Evolutionary conservation across 2,113 vertebrate genomes (phyloP), one percentile per base, ranked within the genome.

Genomic region (Orcinus orca): DNA sequence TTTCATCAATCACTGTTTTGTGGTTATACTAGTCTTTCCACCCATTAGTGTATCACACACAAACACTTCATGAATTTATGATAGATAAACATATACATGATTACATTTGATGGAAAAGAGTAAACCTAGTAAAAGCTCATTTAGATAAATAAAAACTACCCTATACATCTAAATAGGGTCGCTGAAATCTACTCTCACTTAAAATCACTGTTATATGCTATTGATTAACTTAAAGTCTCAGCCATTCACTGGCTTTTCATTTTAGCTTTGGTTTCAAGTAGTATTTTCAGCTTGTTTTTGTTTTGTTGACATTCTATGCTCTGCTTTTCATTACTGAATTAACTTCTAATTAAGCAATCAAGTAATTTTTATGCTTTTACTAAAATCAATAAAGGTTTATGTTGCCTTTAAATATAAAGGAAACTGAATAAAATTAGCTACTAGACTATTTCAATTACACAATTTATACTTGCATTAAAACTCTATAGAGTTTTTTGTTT

Each of bases 301-400:
- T 47, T 89, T 87, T 80, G 25, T 25, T 80, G 41, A 58, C 23
- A 58, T 92, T 47, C 41, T 83, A 6, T 31, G 26, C 44, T 88
- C 15, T 86, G 41, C 14, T 79, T 93, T 93, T 91, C 70, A 90
- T 65, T 80, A 80, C 68, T 85, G 80, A 93, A 31, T 90, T 90
- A 92, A 88, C 82, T 53, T 53, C 50, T 53, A 53, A 53, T 53
- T 85, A 85, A 89, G 47, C 73, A 83, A 90, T 60, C 62, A 65
- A 91, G 29, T 70, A 87, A 87, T 44, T 96, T 81, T 79, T 92
- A 83, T 80, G 68, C n/a, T 17, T 94, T 80, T 94, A 86, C 36
- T 79, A 95, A 94, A 83, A 92, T 96, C 90, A 86, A 53, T 96
- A 84, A 58, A 95, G 38, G 38, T 25, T 93, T 73, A 76, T 62